Conservation (phyloP, 2,797 vertebrate species). For the Sebastes kiyomatsui region DNA sequence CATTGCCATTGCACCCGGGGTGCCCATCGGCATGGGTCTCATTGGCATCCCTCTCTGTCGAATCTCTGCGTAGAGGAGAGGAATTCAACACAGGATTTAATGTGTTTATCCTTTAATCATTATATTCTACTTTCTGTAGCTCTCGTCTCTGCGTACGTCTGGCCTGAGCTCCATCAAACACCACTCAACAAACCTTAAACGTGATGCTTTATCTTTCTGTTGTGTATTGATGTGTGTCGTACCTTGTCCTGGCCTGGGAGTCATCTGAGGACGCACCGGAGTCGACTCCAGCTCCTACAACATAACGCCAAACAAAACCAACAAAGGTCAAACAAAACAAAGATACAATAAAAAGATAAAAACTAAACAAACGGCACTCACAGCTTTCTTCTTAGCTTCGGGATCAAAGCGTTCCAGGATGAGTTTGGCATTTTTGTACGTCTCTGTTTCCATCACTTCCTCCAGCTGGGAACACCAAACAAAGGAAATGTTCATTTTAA, state of each 20-base stretch:
- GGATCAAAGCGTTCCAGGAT: slow-evolving; percentile 97
- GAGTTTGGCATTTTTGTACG: slow-evolving; percentile 95
- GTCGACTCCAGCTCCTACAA: slow-evolving; percentile 88
- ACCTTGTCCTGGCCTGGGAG: slow-evolving; percentile 94
- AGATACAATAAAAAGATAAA: not conserved
- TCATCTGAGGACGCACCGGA: slow-evolving; percentile 86
- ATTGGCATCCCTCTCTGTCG: slow-evolving; percentile 89
- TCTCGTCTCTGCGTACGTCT: not conserved
- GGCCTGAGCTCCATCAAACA: not conserved
- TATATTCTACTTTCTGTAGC: not conserved
- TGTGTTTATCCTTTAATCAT: not conserved
- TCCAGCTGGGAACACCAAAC: slow-evolving; percentile 86
- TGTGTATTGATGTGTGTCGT: slow-evolving; percentile 32
- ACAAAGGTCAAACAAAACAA: not conserved
- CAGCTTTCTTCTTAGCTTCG: slow-evolving; percentile 90
- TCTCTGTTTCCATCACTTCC: slow-evolving; percentile 98
- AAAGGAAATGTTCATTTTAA: not conserved
- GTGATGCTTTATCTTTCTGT: not conserved
- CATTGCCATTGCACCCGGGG: slow-evolving; percentile 53
- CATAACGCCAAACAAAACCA: slow-evolving; percentile 39
- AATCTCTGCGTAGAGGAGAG: slow-evolving; percentile 80
- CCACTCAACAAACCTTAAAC: not conserved
- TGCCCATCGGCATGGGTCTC: slow-evolving; percentile 81
- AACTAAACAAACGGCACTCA: slow-evolving; percentile 65
- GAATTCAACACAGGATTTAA: not conserved